These are phyloP conservation scores for Meleagris gallopavo DNA, from an alignment of 2,113 vertebrate genomes.

Conservation along the genomic window DNA sequence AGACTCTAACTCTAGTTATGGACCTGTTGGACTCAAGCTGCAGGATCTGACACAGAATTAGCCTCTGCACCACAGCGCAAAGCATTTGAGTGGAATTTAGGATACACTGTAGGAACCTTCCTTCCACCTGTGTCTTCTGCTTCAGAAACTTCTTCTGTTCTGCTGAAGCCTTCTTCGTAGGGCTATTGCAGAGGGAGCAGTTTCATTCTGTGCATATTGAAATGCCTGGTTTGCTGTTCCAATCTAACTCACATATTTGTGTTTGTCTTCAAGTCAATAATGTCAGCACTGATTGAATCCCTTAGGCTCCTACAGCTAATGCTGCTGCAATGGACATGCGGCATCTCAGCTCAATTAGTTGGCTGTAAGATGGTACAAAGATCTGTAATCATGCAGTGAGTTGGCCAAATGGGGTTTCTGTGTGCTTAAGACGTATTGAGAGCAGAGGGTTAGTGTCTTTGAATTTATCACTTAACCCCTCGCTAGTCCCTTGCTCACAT, in stretches of 20 bases:
- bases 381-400: background rate
- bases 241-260: background rate
- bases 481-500: background rate
- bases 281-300: background rate
- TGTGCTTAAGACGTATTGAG: background rate
- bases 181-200: background rate
- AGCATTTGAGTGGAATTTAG: background rate
- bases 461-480: background rate
- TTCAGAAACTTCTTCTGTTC: background rate
- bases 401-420: background rate
- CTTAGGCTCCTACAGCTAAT: background rate
- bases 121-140: background rate
- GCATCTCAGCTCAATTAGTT: background rate
- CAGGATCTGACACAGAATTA: background rate
- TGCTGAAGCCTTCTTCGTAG: background rate
- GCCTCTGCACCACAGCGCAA: background rate
- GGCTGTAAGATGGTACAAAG: background rate
- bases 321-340: background rate
- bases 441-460: background rate
- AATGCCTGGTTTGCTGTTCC: background rate
- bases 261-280: background rate
- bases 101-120: background rate
- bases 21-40: background rate
- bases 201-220: background rate
- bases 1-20: background rate